Evolutionary conservation across 2,797 vertebrate genomes (phyloP), one percentile per base, ranked within the genome.

Genomic region (Pampus argenteus): DNA sequence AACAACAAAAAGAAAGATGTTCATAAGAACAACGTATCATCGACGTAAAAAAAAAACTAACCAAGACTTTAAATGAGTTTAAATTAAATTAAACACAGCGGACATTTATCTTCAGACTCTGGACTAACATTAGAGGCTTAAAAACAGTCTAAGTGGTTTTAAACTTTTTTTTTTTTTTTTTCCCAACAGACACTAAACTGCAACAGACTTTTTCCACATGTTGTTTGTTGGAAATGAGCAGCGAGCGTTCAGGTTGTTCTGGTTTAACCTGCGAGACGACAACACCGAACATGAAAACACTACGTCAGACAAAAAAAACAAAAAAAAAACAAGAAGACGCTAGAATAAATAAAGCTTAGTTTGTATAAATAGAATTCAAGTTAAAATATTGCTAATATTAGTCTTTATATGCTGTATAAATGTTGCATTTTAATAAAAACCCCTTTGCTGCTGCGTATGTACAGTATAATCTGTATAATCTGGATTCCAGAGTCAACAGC

Each of bases 321-420:
- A 29, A 7, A 29, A 29, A 62, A 59, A 44, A 60, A 61, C n/a
- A 56, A 68, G 38, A 71, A 40, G 57, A 84, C 70, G 60, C 62
- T 20, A 71, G 75, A 88, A 93, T 93, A 91, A 91, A 93, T 93
- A 93, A 86, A 86, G 78, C 84, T 86, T 70, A 72, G 66, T 91
- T 78, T 90, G 88, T 93, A 93, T 92, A 93, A 94, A 94, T 91
- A 90, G 68, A 89, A 73, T 87, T 90, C 76, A 85, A 76, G 81
- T 86, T 88, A 87, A 91, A 88, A 92, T 92, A 92, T 92, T 93
- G 86, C 91, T 92, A 88, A 88, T 79, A 89, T 87, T 84, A 83
- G 71, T 90, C 75, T 92, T 91, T 78, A 88, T 91, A 85, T 91
- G 61, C 57, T 76, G 47, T 36, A 59, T 81, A 94, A 93, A 93